A percentile compares a stretch with the other conserved stretches of the same genome.
Conservation (phyloP, 2,797 vertebrate genomes). For the Anolis apletophallus region DNA sequence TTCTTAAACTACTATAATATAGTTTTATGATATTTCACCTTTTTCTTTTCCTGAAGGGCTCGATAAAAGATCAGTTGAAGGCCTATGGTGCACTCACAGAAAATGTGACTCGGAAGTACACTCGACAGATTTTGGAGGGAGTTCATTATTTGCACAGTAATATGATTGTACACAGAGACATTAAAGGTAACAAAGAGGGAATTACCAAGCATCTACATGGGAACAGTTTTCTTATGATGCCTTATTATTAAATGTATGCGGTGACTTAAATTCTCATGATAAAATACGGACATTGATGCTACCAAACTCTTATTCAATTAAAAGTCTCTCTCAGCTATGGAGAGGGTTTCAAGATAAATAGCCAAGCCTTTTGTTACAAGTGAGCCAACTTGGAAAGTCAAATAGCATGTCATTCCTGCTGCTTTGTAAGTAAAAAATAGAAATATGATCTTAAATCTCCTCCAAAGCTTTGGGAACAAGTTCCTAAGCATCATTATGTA, state of each 20-base stretch:
- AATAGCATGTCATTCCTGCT: background rate
- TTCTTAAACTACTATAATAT: background rate
- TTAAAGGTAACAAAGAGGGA: slow-evolving; percentile 88
- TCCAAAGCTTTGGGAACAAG: slow-evolving; percentile 7
- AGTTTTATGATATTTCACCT: slow-evolving; percentile 8
- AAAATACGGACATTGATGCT: background rate
- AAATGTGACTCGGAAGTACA: slow-evolving; percentile 97
- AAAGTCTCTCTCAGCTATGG: background rate
- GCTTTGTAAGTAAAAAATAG: slow-evolving; percentile 29
- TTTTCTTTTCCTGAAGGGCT: slow-evolving; percentile 83
- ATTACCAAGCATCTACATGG: background rate
- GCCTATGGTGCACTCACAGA: slow-evolving; percentile 97
- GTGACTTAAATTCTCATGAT: background rate
- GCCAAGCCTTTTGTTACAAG: background rate
- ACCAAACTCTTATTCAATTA: background rate
- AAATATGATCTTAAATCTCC: background rate
- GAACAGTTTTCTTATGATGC: background rate
- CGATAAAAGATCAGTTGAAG: slow-evolving; percentile 98
- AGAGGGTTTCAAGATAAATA: background rate
- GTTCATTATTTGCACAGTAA: slow-evolving; percentile 99
- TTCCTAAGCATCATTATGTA: background rate
- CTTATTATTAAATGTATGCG: background rate
- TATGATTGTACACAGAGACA: slow-evolving; percentile 99
- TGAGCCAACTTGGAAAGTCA: background rate
- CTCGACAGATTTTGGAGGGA: slow-evolving; percentile 96